Evolutionary conservation across 1,140 invertebrate genomes (phyloP).

Genomic region (Pogonus chalceus): DNA sequence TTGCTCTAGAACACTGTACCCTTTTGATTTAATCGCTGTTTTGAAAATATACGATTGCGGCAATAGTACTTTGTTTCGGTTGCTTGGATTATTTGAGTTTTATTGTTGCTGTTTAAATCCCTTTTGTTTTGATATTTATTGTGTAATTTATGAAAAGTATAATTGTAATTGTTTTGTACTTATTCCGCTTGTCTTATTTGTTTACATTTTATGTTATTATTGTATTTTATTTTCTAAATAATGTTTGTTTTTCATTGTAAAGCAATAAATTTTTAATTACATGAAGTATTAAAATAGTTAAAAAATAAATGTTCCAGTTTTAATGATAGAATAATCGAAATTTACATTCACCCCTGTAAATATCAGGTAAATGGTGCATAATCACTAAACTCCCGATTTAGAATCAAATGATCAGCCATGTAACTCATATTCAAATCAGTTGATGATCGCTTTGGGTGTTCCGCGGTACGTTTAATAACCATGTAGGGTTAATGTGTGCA

Average conservation of each 20-base stretch:
- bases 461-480: too few relatives aligned
- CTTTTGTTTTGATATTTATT: too few relatives aligned
- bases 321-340: not conserved
- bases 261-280: not conserved
- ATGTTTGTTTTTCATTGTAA: too few relatives aligned
- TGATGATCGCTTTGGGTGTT: not conserved
- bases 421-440: not conserved
- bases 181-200: too few relatives aligned
- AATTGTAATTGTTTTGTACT: not conserved
- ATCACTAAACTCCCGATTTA: not conserved
- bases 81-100: not conserved
- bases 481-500: not conserved
- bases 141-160: not conserved
- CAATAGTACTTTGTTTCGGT: not conserved
- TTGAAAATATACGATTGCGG: too few relatives aligned
- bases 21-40: too few relatives aligned
- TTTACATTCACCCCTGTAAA: not conserved
- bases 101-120: too few relatives aligned
- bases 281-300: not conserved
- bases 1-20: too few relatives aligned
- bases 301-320: too few relatives aligned
- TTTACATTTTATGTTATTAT: too few relatives aligned
- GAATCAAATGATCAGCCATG: not conserved
- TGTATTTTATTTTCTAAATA: too few relatives aligned
- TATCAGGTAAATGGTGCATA: not conserved